These are phyloP conservation scores for Dastarcus helophoroides DNA, from an alignment of 2,888 invertebrate species.

Conservation along the genomic window DNA sequence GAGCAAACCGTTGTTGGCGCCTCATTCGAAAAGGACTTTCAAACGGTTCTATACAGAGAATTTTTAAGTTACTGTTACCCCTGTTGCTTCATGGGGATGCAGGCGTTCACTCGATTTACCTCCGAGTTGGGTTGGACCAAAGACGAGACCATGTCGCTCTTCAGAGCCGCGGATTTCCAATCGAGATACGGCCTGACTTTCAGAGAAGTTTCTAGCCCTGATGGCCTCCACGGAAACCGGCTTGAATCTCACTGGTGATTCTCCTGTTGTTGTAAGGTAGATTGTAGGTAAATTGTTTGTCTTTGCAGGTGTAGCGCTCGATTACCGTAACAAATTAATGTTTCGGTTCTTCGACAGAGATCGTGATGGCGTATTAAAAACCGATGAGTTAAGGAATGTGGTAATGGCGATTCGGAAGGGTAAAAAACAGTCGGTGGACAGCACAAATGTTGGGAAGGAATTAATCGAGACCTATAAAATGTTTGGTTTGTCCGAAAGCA, in stretches of 20 bases:
- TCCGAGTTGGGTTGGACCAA: constrained; percentile 45
- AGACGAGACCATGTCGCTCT: constrained; percentile 36
- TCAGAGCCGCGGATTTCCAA: constrained; percentile 46
- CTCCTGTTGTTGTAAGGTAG: constrained; percentile 50
- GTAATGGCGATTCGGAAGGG: constrained; percentile 43
- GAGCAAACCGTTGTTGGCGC: constrained; percentile 27
- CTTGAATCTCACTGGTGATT: constrained; percentile 52
- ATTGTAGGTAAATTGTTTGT: no score
- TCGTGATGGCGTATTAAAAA: constrained; percentile 41
- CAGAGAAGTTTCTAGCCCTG: constrained; percentile 47
- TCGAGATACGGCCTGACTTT: constrained; percentile 43
- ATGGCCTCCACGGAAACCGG: constrained; percentile 52
- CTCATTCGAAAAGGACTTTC: constrained; percentile 35
- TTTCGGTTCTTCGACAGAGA: constrained; percentile 49
- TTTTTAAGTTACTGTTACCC: constrained; percentile 46
- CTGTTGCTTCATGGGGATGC: constrained; percentile 44
- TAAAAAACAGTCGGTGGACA: constrained; percentile 43
- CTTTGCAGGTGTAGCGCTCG: no score
- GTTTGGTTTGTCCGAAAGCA: constrained; percentile 22
- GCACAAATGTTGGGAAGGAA: constrained; percentile 44
- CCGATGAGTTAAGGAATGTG: constrained; percentile 47
- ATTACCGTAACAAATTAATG: constrained; percentile 18
- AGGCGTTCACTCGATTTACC: constrained; percentile 45
- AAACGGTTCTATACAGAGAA: constrained; percentile 45
- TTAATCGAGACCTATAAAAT: constrained; percentile 33